Percentiles rank a stretch among this genome's conserved stretches.
These are phyloP conservation scores for Parasteatoda lunata DNA, from an alignment of 2,888 invertebrate species.

Conservation along the genomic window DNA sequence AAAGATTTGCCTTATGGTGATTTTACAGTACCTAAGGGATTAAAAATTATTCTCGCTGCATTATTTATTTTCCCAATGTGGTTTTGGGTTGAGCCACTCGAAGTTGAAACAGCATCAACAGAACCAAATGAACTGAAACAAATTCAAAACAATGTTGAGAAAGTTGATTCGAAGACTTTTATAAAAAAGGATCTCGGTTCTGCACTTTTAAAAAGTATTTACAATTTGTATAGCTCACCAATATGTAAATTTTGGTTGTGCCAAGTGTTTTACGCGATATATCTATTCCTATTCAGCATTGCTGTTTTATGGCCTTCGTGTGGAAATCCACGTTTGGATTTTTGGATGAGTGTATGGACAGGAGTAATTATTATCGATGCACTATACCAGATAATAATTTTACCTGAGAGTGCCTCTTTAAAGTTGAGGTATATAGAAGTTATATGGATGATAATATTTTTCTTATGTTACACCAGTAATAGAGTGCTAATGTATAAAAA, in stretches of 20 bases:
- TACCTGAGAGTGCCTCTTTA: slow-evolving; percentile 62
- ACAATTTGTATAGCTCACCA: slow-evolving; percentile 74
- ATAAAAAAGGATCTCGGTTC: too few relatives aligned
- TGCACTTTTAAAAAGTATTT: too few relatives aligned
- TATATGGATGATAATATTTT: slow-evolving; percentile 70
- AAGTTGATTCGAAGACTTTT: too few relatives aligned
- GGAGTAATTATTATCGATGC: slow-evolving; percentile 66
- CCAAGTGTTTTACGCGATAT: slow-evolving; percentile 72
- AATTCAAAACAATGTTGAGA: too few relatives aligned
- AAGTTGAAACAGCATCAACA: too few relatives aligned
- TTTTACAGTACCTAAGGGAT: slow-evolving; percentile 73
- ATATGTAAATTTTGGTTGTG: slow-evolving; percentile 75
- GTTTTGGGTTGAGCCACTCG: slow-evolving; percentile 69
- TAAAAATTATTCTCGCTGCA: slow-evolving; percentile 72
- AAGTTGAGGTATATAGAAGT: slow-evolving; percentile 70
- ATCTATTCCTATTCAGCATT: slow-evolving; percentile 70
- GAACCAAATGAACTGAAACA: too few relatives aligned
- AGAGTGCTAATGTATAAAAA: slow-evolving; percentile 71
- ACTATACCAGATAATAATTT: slow-evolving; percentile 7
- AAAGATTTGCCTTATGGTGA: slow-evolving; percentile 73
- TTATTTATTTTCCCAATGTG: slow-evolving; percentile 75
- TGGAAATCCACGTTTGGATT: slow-evolving; percentile 73
- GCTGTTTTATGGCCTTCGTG: slow-evolving; percentile 74
- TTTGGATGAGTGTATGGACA: slow-evolving; percentile 72
- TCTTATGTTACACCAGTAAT: slow-evolving; percentile 72